A percentile compares a stretch with the other conserved stretches of the same genome.
Evolutionary conservation across 53 echinoderm and acorn worm species (phyloP).

Genomic region (Luidia sarsii): DNA sequence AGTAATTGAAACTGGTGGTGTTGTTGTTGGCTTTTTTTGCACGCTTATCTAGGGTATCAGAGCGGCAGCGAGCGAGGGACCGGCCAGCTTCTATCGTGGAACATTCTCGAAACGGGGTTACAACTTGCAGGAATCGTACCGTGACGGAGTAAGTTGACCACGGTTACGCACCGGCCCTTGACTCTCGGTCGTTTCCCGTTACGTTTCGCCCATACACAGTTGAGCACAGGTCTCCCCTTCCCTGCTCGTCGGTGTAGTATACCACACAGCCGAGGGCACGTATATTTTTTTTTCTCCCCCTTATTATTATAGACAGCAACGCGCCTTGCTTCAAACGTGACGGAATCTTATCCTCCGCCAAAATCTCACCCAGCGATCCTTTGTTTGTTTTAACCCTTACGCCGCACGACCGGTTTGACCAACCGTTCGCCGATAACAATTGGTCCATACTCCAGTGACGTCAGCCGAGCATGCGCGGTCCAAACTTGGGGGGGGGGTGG

Average conservation of each 20-base stretch:
- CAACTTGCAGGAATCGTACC: neutral
- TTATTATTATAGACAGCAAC: no score
- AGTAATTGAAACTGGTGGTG: constrained; percentile 17
- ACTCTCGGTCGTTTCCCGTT: neutral
- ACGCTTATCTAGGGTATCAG: no score
- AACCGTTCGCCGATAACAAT: constrained; percentile 2
- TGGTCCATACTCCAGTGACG: constrained; percentile 23
- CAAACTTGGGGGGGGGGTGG: no score
- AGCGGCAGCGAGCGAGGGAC: no score
- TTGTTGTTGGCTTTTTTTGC: neutral
- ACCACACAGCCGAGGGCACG: no score
- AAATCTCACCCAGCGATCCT: no score
- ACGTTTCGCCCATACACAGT: constrained; percentile 9
- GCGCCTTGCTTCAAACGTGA: neutral
- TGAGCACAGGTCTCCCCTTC: no score
- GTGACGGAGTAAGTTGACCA: neutral
- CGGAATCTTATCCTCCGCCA: neutral
- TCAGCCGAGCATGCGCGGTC: no score
- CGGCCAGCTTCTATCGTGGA: neutral
- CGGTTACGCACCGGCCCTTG: no score
- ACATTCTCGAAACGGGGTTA: neutral
- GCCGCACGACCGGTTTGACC: neutral
- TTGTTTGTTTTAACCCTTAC: no score
- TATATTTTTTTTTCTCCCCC: no score
- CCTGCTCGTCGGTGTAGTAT: no score